Conservation (phyloP, 2,888 invertebrate species). For the Euclidia mi region DNA sequence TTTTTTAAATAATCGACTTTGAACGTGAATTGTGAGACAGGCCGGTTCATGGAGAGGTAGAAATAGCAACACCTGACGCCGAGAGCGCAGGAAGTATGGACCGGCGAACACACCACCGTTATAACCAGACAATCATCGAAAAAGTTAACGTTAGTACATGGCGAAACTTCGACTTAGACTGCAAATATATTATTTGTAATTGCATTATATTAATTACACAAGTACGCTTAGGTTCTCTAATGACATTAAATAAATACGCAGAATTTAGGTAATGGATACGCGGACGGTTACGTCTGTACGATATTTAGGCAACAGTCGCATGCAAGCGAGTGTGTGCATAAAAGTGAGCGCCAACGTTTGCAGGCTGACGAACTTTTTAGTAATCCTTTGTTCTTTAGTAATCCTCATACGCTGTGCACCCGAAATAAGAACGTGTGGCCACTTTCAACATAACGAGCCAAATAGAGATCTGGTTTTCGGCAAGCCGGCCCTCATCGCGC, state of each 20-base stretch:
- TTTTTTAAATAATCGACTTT: slow-evolving; percentile 82
- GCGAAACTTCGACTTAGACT: slow-evolving; percentile 33
- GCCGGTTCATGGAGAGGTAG: slow-evolving; percentile 81
- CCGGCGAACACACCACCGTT: slow-evolving; percentile 67
- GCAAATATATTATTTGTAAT: slow-evolving; percentile 32
- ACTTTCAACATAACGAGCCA: slow-evolving; percentile 23
- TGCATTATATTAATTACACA: slow-evolving; percentile 31
- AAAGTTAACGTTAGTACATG: slow-evolving; percentile 51
- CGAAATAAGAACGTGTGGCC: slow-evolving; percentile 12
- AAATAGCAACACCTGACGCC: slow-evolving; percentile 83
- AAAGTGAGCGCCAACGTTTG: slow-evolving; percentile 17
- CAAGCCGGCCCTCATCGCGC: slow-evolving; percentile 25
- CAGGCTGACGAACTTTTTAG: slow-evolving; percentile 13
- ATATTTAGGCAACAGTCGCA: slow-evolving; percentile 22
- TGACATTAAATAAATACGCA: slow-evolving; percentile 25
- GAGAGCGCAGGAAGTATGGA: slow-evolving; percentile 78
- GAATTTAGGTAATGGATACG: slow-evolving; percentile 31
- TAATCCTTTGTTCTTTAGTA: slow-evolving; percentile 27
- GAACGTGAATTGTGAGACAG: slow-evolving; percentile 79
- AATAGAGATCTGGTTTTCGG: slow-evolving; percentile 36
- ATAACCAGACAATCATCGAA: slow-evolving; percentile 51
- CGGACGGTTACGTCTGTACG: slow-evolving; percentile 28
- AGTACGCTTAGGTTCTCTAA: slow-evolving; percentile 24
- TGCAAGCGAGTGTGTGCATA: slow-evolving; percentile 18
- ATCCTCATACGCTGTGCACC: slow-evolving; percentile 6